Conservation (phyloP, 2,113 vertebrate species). For the Elgaria multicarinata region DNA sequence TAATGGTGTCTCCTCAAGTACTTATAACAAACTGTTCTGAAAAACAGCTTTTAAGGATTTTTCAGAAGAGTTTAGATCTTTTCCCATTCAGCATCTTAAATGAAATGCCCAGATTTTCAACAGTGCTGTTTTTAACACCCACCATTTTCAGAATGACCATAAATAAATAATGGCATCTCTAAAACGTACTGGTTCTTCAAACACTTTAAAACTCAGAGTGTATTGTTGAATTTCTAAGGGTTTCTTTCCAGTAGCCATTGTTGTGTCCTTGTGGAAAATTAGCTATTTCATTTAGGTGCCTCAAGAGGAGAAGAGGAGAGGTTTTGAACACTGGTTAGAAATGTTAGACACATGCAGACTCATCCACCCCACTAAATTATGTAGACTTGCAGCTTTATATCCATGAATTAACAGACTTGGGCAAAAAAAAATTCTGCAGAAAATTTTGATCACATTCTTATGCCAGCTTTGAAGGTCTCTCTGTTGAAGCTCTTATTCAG, state of each 20-base stretch:
- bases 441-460: background rate
- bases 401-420: background rate
- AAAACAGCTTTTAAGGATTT: constrained; percentile 2
- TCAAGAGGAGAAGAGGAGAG: background rate
- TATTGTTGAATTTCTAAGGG: background rate
- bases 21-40: background rate
- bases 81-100: constrained; percentile 32
- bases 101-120: constrained; percentile 43
- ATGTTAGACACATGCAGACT: background rate
- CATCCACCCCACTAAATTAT: background rate
- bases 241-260: background rate
- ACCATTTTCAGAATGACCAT: background rate
- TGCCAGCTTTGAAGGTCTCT: background rate
- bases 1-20: constrained; percentile 22
- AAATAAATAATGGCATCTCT: background rate
- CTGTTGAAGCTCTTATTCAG: background rate
- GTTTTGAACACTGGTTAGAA: background rate
- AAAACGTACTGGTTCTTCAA: background rate
- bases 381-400: background rate
- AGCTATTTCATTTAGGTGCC: background rate
- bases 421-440: background rate
- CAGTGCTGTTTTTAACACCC: constrained; percentile 1
- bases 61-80: constrained; percentile 29
- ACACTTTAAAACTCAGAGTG: background rate
- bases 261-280: background rate